phyloP scores from a whole-genome alignment of 2,113 vertebrate genomes.

The Dendropsophus ebraccatus region DNA sequence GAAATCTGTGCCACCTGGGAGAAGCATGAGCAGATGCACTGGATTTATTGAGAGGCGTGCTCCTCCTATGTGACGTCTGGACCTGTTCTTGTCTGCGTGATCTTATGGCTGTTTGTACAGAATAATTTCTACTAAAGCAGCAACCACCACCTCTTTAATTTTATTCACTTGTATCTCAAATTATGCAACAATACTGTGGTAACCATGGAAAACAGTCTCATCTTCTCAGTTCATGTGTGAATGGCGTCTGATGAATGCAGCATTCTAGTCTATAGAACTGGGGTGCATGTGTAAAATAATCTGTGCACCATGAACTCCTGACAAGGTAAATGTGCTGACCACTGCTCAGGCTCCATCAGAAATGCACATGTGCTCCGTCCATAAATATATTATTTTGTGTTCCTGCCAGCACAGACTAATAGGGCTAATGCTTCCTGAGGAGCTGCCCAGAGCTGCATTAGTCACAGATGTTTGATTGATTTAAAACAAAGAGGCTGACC shows the following conservation, averaged over 20 bases:
- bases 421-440: constrained; percentile 98
- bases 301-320: constrained; percentile 40
- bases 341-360: constrained; percentile 62
- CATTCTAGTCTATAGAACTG: background rate
- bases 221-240: background rate
- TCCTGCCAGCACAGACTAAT: constrained; percentile 93
- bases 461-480: constrained; percentile 94
- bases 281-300: constrained; percentile 30
- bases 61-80: too few species aligned
- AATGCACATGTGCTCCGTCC: constrained; percentile 75
- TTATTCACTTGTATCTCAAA: too few species aligned
- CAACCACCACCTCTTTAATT: too few species aligned
- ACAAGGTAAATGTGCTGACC: constrained; percentile 72
- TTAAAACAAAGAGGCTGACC: constrained; percentile 89
- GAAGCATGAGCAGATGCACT: too few species aligned
- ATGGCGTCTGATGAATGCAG: background rate
- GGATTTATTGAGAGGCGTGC: too few species aligned
- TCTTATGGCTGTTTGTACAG: too few species aligned
- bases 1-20: too few species aligned
- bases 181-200: too few species aligned
- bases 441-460: constrained; percentile 95
- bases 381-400: constrained; percentile 85
- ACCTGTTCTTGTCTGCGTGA: too few species aligned
- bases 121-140: too few species aligned
- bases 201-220: too few species aligned